phyloP scores from a whole-genome alignment of 2,113 vertebrate genomes.

The Rhinoderma darwinii region DNA sequence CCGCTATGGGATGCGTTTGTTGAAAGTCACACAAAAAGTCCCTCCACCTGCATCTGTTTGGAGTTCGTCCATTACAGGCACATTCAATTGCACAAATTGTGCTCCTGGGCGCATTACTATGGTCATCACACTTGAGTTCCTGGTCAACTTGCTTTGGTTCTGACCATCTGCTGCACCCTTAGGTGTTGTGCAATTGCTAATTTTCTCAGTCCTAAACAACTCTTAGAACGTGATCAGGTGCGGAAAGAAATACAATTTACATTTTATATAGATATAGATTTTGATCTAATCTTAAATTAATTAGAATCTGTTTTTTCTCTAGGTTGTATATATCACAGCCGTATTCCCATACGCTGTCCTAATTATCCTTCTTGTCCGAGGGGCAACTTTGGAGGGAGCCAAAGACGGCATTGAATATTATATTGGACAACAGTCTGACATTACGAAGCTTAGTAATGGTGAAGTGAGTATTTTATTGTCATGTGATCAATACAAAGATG shows the following conservation, averaged over 20 bases:
- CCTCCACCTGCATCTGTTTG: no score
- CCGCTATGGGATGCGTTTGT: no score
- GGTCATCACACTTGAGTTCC: no score
- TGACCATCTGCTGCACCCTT: no score
- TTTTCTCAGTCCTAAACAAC: no score
- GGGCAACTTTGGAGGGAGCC: slow-evolving; percentile 88
- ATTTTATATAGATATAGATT: not conserved
- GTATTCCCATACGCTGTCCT: slow-evolving; percentile 89
- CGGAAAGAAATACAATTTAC: not conserved
- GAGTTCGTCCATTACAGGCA: no score
- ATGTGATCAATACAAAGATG: not conserved
- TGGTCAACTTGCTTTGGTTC: no score
- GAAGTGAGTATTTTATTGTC: slow-evolving; percentile 74
- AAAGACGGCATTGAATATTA: slow-evolving; percentile 88
- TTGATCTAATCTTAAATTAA: not conserved
- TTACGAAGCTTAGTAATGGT: slow-evolving; percentile 86
- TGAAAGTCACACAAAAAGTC: no score
- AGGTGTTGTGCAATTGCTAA: no score
- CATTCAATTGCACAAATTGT: no score
- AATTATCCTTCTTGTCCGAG: slow-evolving; percentile 87
- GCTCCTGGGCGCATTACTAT: no score
- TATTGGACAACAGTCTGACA: slow-evolving; percentile 87
- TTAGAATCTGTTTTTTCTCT: slow-evolving; percentile 28
- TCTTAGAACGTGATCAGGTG: no score
- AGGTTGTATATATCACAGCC: slow-evolving; percentile 97